Percentiles rank a stretch among this genome's conserved stretches.
These are phyloP conservation scores for Vireo altiloquus DNA, from an alignment of 2,113 vertebrate species.

Conservation along the genomic window DNA sequence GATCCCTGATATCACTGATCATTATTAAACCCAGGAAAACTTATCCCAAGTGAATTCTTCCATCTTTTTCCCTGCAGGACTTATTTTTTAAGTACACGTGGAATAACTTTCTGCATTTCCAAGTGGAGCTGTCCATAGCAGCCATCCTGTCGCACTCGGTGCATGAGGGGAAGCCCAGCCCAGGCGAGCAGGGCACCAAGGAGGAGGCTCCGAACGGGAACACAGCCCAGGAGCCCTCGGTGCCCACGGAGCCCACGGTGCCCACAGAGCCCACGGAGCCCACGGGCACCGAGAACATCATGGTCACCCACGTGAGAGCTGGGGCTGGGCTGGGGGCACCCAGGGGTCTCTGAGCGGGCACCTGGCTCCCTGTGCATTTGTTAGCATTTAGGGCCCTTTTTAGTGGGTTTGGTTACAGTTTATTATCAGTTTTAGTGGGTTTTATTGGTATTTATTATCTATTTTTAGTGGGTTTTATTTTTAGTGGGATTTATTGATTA, in stretches of 20 bases:
- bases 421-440: not conserved
- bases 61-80: slow-evolving; percentile 74
- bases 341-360: not conserved
- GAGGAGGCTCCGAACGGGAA: slow-evolving; percentile 48
- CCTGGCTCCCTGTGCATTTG: not conserved
- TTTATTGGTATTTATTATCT: no score
- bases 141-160: slow-evolving; percentile 86
- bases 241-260: rapidly evolving
- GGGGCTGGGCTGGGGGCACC: not conserved
- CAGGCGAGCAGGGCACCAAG: not conserved
- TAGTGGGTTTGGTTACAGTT: not conserved
- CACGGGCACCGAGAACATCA: slow-evolving; percentile 74
- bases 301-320: slow-evolving; percentile 41
- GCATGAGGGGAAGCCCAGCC: slow-evolving; percentile 62
- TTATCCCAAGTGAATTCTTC: not conserved
- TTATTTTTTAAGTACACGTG: slow-evolving; percentile 97
- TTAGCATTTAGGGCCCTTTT: not conserved
- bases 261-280: not conserved
- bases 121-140: slow-evolving; percentile 94
- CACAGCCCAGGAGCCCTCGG: not conserved
- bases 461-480: not conserved
- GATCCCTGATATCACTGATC: rapidly evolving
- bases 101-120: slow-evolving; percentile 99
- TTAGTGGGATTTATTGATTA: no score
- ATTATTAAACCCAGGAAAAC: rapidly evolving